These are phyloP conservation scores for Morpho achilles DNA, from an alignment of 2,888 invertebrate species.

Conservation along the genomic window DNA sequence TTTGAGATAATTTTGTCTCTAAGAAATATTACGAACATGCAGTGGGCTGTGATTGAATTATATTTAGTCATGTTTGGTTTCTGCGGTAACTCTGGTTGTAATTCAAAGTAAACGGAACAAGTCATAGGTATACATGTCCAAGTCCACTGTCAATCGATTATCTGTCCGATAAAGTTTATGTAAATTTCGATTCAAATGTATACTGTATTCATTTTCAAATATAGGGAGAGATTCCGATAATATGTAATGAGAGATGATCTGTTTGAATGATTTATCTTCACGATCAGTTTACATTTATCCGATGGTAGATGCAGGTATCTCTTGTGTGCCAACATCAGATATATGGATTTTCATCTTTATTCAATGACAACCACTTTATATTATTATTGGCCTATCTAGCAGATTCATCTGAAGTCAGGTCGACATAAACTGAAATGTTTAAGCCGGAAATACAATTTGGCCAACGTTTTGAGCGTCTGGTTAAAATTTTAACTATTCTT, in stretches of 20 bases:
- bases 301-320: neutral
- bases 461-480: no score
- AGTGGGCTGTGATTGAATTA: conserved; percentile 23
- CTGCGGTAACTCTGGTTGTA: conserved; percentile 15
- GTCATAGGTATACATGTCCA: conserved; percentile 12
- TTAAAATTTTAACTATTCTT: no score
- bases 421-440: no score
- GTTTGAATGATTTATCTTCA: conserved; percentile 10
- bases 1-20: conserved; percentile 27
- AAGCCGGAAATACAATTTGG: no score
- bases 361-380: no score
- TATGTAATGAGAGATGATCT: conserved; percentile 2
- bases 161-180: conserved; percentile 13
- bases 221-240: conserved; percentile 6
- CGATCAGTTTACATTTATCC: neutral
- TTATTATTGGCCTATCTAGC: no score
- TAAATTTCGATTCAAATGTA: conserved; percentile 14
- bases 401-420: no score
- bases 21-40: conserved; percentile 25
- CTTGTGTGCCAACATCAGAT: neutral
- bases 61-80: conserved; percentile 18
- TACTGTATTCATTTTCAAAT: conserved; percentile 3
- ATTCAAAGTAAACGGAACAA: conserved; percentile 15
- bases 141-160: conserved; percentile 19
- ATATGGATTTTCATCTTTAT: no score